Evolutionary conservation across 2,888 invertebrate genomes (phyloP).

Genomic region (Tryphoninae sp.): DNA sequence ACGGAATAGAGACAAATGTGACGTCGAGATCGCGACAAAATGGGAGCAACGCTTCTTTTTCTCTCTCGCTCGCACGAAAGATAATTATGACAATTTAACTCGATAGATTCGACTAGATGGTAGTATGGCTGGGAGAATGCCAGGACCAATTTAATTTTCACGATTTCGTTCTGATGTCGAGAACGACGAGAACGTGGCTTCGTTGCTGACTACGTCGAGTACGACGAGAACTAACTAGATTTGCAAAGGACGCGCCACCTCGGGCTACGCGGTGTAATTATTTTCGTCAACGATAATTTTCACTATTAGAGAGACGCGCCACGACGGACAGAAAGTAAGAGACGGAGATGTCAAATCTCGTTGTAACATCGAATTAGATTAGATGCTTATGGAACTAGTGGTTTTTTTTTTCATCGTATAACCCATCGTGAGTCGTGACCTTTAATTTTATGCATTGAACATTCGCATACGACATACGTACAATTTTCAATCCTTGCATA

Average conservation of each 20-base stretch:
- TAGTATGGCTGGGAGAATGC: conserved; percentile 5
- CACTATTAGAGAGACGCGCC: conserved; percentile 37
- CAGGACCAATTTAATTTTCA: conserved; percentile 56
- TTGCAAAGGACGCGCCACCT: conserved; percentile 44
- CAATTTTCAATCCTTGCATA: too few relatives aligned
- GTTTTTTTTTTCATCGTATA: neutral
- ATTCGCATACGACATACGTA: too few relatives aligned
- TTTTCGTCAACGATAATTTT: conserved; percentile 58
- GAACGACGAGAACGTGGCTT: conserved; percentile 20
- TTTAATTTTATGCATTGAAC: too few relatives aligned
- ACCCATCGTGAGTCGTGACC: too few relatives aligned
- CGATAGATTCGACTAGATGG: conserved; percentile 49
- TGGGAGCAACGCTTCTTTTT: neutral
- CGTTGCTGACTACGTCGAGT: conserved; percentile 21
- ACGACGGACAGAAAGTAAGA: neutral
- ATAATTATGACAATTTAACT: conserved; percentile 58
- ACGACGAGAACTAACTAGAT: conserved; percentile 53
- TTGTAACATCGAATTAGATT: conserved; percentile 37
- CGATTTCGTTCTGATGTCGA: conserved; percentile 50
- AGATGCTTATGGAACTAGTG: neutral
- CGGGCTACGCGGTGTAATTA: conserved; percentile 47
- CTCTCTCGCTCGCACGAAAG: conserved; percentile 28
- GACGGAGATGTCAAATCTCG: conserved; percentile 24
- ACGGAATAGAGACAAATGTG: conserved; percentile 1
- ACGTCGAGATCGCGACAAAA: neutral